phyloP scores from a whole-genome alignment of 2,797 vertebrate genomes.

The Urophycis tenuis region DNA sequence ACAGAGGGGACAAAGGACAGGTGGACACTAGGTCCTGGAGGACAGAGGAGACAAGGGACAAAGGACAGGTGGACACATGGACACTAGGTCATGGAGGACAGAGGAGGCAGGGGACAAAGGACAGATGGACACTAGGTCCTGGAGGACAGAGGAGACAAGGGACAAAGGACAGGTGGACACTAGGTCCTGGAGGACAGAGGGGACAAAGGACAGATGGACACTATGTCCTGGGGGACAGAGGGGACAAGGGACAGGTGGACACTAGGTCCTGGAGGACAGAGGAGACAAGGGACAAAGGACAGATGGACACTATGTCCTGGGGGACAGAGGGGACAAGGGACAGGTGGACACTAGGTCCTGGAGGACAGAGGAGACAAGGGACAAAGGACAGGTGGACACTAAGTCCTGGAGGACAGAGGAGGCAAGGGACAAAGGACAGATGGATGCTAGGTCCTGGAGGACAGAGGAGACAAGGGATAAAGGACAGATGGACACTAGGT shows the following conservation, averaged over 20 bases:
- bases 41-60: neutral
- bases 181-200: slow-evolving; percentile 75
- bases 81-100: slow-evolving; percentile 67
- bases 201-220: slow-evolving; percentile 68
- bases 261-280: slow-evolving; percentile 81
- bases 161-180: slow-evolving; percentile 72
- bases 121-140: slow-evolving; percentile 92
- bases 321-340: neutral
- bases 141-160: neutral
- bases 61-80: slow-evolving; percentile 79
- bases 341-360: slow-evolving; percentile 91
- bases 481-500: slow-evolving; percentile 83
- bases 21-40: slow-evolving; percentile 92
- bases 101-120: neutral
- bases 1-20: rapidly evolving
- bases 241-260: slow-evolving; percentile 61
- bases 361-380: neutral
- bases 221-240: slow-evolving; percentile 78
- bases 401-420: slow-evolving; percentile 76
- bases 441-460: slow-evolving; percentile 89
- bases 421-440: slow-evolving; percentile 29
- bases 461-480: rapidly evolving
- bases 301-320: slow-evolving; percentile 92
- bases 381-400: slow-evolving; percentile 71
- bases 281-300: neutral